Conservation (phyloP, 2,113 vertebrate genomes). For the Okapia johnstoni region DNA sequence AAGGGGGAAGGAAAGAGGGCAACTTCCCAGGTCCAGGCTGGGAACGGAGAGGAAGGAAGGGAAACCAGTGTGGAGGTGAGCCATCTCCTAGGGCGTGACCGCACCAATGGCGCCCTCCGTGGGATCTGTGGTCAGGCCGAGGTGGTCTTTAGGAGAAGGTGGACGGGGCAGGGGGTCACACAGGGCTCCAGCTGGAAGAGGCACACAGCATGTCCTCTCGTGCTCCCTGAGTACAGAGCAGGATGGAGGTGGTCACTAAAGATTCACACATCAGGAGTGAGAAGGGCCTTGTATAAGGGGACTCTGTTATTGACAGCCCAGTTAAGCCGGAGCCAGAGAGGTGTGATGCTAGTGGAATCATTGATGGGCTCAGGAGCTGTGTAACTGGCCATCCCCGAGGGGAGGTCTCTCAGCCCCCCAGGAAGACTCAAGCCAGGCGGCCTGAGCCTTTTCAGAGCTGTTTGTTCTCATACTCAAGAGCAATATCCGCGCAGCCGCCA, state of each 20-base stretch:
- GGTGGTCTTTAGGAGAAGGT: neutral
- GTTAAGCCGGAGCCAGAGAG: slow-evolving; percentile 39
- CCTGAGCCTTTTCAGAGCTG: slow-evolving; percentile 68
- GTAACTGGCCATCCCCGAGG: slow-evolving; percentile 59
- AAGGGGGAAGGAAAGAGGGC: neutral
- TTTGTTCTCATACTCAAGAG: slow-evolving; percentile 70
- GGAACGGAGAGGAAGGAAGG: neutral
- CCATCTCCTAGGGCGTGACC: neutral
- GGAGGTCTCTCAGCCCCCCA: slow-evolving; percentile 55
- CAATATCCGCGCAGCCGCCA: slow-evolving; percentile 63
- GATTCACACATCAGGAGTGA: neutral
- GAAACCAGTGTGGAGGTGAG: neutral
- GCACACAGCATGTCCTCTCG: neutral
- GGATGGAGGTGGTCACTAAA: neutral
- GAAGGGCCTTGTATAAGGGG: neutral
- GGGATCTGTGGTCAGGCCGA: neutral
- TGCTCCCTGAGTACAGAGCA: neutral
- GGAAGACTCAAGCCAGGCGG: slow-evolving; percentile 52
- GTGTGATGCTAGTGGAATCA: slow-evolving; percentile 45
- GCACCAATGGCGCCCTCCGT: fast-evolving
- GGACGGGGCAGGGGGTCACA: neutral
- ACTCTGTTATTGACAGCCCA: slow-evolving; percentile 34
- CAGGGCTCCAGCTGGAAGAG: neutral
- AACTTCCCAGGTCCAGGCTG: neutral
- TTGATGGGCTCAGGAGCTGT: slow-evolving; percentile 62